These are phyloP conservation scores for Sebastolobus altivelis DNA, from an alignment of 2,797 vertebrate genomes.

Conservation along the genomic window DNA sequence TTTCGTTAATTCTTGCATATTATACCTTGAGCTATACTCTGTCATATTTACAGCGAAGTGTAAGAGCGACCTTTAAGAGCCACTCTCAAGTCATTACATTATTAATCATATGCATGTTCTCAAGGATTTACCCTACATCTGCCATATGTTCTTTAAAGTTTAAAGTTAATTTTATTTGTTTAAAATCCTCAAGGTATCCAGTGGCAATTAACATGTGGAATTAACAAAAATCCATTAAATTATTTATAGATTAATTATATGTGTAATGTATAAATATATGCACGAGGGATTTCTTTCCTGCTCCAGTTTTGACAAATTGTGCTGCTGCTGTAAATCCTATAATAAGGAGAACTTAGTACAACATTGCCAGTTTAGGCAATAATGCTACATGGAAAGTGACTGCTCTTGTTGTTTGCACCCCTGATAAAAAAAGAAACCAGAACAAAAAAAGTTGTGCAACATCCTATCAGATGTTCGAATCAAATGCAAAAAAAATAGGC, in stretches of 20 bases:
- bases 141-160: background rate
- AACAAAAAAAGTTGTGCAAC: background rate
- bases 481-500: conserved; percentile 6
- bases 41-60: background rate
- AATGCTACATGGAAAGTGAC: background rate
- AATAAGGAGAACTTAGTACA: background rate
- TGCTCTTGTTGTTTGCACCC: background rate
- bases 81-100: background rate
- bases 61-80: background rate
- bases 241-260: background rate
- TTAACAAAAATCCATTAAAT: background rate
- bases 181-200: background rate
- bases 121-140: background rate
- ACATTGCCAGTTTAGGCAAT: background rate
- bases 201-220: background rate
- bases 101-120: background rate
- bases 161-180: background rate
- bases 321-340: background rate
- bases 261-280: background rate
- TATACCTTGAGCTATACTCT: background rate
- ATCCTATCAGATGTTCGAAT: conserved; percentile 4
- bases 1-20: too few species aligned
- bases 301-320: background rate
- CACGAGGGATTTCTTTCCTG: background rate
- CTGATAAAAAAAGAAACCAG: background rate